Percentiles rank a stretch among this genome's conserved stretches.
Evolutionary conservation across 2,797 vertebrate species (phyloP).

Genomic region (Esox lucius): DNA sequence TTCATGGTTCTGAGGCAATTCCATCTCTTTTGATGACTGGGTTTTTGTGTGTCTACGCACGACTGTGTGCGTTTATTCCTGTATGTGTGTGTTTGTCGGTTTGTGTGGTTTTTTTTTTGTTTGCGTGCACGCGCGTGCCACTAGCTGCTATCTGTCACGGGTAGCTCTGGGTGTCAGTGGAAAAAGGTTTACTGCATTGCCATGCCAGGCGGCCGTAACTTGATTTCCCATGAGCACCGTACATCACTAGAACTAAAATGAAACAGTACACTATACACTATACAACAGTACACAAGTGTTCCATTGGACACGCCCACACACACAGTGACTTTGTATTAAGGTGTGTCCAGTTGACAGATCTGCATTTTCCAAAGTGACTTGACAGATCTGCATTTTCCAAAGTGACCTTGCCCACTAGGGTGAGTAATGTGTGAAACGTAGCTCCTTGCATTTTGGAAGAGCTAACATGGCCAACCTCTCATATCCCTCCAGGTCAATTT

Average conservation of each 20-base stretch:
- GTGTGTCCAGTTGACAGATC: constrained; percentile 40
- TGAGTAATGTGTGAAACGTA: not conserved
- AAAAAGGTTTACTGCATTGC: constrained; percentile 27
- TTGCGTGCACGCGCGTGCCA: not conserved
- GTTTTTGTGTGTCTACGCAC: not conserved
- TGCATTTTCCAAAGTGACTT: constrained; percentile 45
- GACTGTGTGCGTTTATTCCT: not conserved
- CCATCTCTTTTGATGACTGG: not conserved
- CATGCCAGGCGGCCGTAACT: constrained; percentile 32
- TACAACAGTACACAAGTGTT: too few relatives aligned
- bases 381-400: constrained; percentile 39
- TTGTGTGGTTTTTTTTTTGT: not conserved
- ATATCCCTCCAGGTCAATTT: constrained; percentile 1
- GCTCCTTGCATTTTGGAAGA: not conserved
- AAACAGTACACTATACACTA: too few relatives aligned
- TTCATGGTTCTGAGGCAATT: not conserved
- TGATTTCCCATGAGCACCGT: constrained; percentile 62
- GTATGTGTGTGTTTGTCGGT: not conserved
- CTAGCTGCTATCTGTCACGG: not conserved
- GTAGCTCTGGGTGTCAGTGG: constrained; percentile 14
- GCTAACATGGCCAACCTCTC: constrained; percentile 3
- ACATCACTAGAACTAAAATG: constrained; percentile 33
- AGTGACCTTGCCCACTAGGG: constrained; percentile 33
- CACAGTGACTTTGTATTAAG: constrained; percentile 20
- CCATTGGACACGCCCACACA: too few relatives aligned